phyloP scores from a whole-genome alignment of 64 coral and sea anemone species.

The Cladopsammia gracilis region DNA sequence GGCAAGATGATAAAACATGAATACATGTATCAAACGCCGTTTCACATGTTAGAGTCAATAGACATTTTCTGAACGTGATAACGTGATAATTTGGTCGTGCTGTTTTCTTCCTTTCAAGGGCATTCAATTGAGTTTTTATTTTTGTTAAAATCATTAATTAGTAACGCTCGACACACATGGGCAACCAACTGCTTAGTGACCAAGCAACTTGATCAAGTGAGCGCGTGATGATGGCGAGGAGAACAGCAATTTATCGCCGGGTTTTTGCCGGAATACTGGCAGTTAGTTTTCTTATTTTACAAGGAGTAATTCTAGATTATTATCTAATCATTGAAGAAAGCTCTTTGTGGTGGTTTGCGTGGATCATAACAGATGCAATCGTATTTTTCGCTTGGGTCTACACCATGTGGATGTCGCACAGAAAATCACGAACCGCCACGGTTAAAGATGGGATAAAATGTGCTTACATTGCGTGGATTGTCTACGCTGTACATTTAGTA shows the following conservation, averaged over 20 bases:
- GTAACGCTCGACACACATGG: too few species aligned
- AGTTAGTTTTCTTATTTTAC: conserved; percentile 47
- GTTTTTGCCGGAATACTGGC: conserved; percentile 61
- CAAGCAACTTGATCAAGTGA: neutral
- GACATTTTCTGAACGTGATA: too few species aligned
- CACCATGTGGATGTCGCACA: conserved; percentile 74
- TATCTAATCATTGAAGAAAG: conserved; percentile 62
- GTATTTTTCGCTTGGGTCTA: conserved; percentile 70
- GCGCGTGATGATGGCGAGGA: conserved; percentile 19
- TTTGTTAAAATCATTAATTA: too few species aligned
- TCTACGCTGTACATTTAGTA: conserved; percentile 87
- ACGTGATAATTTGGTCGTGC: too few species aligned
- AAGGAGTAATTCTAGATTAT: conserved; percentile 80
- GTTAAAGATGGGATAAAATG: conserved; percentile 78
- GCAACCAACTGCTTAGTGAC: too few species aligned
- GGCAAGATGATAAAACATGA: too few species aligned
- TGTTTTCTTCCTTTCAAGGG: too few species aligned
- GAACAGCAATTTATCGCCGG: conserved; percentile 38
- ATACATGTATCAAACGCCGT: too few species aligned
- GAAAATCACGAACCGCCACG: conserved; percentile 21
- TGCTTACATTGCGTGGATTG: conserved; percentile 88
- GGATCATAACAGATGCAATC: conserved; percentile 69
- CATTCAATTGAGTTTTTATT: too few species aligned
- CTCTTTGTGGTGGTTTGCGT: conserved; percentile 55
- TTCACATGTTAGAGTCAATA: too few species aligned